Evolutionary conservation across 1,140 invertebrate species (phyloP), one percentile per base, ranked within the genome.

Genomic region (Diuraphis noxia): DNA sequence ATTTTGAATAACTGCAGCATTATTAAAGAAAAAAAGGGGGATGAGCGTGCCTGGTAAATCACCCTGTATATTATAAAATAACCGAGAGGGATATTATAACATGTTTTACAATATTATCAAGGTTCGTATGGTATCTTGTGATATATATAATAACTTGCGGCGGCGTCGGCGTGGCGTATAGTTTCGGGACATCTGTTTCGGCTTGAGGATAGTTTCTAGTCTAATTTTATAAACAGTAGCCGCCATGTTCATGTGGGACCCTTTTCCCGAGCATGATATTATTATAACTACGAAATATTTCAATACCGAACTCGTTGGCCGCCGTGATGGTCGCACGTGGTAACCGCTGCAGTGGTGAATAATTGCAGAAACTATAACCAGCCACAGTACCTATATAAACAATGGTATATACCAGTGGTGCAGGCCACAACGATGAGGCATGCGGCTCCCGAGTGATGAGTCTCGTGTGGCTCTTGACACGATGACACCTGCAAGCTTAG

Each of bases 151-250:
- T 25, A 81, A 49, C 23, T 5, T 23, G 36, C 9, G 5, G 34
- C 21, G 9, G 79, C 36, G 34, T 34, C 23, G 19, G 34, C 23
- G 38, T 81, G 38, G 23, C 9, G 38, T 38, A 23, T 30, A 25
- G 17, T 89, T 89, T 89, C 56, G 30, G 43, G 87, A 89, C 87
- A 89, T 89, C 87, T 89, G 87, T 34, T 89, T 89, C 25, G 40
- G 38, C 34, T 49, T 7, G n/a, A 87, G 19, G 43, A 77, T 82
- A 41, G 38, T 82, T 30, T 81, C 79, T 17, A 82, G 38, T 89
- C 87, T 89, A 89, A 89, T 89, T 89, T 89, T 89, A 89, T 43
- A 77, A 40, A 34, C 49, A 77, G 87, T 41, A 25, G 38, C 40
- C 23, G 87, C 43, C 87, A 40, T 89, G 38, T 63, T 43, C 43